A percentile compares a stretch with the other conserved stretches of the same genome.
Evolutionary conservation across 1,140 invertebrate species (phyloP).

Genomic region (Akabosia matsudoensis): DNA sequence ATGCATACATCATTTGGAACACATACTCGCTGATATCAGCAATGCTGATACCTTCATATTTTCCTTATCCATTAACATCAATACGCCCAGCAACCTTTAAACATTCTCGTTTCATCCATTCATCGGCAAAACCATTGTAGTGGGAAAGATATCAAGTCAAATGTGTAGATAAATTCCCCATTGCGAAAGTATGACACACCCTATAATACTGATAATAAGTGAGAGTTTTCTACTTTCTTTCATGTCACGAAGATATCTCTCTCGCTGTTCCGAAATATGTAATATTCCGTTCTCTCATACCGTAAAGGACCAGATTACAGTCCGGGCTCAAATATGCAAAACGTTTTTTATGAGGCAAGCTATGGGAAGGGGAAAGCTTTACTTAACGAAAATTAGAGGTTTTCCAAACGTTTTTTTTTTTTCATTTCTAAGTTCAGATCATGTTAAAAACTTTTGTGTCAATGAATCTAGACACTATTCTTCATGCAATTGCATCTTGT

Average conservation of each 20-base stretch:
- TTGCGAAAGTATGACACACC: constrained; percentile 18
- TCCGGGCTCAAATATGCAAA: no score
- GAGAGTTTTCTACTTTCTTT: constrained; percentile 13
- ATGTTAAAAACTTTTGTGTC: no score
- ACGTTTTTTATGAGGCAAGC: no score
- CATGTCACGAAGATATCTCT: neutral
- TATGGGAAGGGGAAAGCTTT: no score
- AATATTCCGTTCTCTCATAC: no score
- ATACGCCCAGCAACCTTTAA: neutral
- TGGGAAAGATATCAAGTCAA: constrained; percentile 15
- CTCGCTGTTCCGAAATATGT: no score
- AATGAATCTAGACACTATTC: no score
- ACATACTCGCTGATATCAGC: neutral
- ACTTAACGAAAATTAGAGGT: no score
- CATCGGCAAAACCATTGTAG: constrained; percentile 9
- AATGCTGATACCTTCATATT: neutral
- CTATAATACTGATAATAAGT: constrained; percentile 23
- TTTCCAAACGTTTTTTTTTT: no score
- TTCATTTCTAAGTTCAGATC: no score
- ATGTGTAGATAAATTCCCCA: constrained; percentile 13
- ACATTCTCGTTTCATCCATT: neutral
- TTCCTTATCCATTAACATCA: neutral
- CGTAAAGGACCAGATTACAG: no score
- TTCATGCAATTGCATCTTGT: no score
- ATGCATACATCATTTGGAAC: neutral